Conservation (phyloP, 2,113 vertebrate species). For the Corythoichthys intestinalis region DNA sequence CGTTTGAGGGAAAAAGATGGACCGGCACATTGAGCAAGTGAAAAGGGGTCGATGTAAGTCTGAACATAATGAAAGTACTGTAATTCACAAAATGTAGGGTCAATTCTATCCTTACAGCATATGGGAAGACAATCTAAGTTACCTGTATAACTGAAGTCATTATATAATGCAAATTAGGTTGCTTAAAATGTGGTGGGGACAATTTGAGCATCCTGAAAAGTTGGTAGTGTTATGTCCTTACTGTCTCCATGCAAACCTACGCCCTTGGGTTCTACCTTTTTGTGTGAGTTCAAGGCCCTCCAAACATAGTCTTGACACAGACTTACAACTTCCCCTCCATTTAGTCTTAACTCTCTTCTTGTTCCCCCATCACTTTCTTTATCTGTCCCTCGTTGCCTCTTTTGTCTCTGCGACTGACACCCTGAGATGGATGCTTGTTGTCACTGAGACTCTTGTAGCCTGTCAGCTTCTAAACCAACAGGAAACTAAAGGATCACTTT, state of each 20-base stretch:
- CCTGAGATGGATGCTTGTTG: conserved; percentile 69
- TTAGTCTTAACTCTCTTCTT: conserved; percentile 23
- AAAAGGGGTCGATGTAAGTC: no score
- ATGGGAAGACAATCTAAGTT: no score
- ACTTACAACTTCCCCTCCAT: not conserved
- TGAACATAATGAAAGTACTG: no score
- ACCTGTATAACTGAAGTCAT: no score
- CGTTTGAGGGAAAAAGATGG: no score
- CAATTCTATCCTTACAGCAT: no score
- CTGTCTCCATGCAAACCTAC: no score
- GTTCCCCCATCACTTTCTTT: conserved; percentile 32
- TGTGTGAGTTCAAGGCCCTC: not conserved
- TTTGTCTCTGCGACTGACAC: conserved; percentile 51
- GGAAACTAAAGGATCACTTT: conserved; percentile 60
- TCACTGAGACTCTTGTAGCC: conserved; percentile 70
- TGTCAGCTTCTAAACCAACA: conserved; percentile 73
- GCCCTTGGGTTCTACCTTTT: not conserved
- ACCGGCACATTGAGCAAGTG: no score
- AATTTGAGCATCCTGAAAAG: no score
- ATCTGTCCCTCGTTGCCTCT: conserved; percentile 28
- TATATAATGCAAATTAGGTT: not conserved
- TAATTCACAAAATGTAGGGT: no score
- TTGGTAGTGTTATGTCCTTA: no score
- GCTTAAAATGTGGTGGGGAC: not conserved
- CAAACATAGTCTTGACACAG: not conserved